A percentile compares a stretch with the other conserved stretches of the same genome.
Evolutionary conservation across 2,888 invertebrate species (phyloP).

Genomic region (Maniola hyperantus): DNA sequence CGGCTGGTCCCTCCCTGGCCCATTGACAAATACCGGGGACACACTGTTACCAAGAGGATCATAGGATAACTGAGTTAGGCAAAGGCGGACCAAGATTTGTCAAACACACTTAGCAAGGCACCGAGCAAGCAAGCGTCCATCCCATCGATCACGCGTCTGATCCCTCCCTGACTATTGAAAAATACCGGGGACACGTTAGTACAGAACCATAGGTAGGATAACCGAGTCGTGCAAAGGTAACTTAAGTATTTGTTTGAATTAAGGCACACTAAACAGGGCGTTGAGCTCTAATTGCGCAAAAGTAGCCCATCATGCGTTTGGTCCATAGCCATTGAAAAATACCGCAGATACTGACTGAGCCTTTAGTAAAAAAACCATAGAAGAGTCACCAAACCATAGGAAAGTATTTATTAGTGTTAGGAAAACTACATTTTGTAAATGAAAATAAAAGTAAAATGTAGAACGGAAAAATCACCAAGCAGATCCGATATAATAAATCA

Average conservation of each 20-base stretch:
- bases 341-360: too few relatives aligned
- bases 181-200: conserved; percentile 45
- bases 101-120: conserved; percentile 41
- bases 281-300: too few relatives aligned
- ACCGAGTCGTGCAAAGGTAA: conserved; percentile 36
- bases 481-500: too few relatives aligned
- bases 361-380: too few relatives aligned
- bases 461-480: too few relatives aligned
- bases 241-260: too few relatives aligned
- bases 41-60: conserved; percentile 19
- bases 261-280: too few relatives aligned
- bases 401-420: too few relatives aligned
- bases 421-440: too few relatives aligned
- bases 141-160: conserved; percentile 74
- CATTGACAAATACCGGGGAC: conserved; percentile 61
- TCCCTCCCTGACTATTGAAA: conserved; percentile 64
- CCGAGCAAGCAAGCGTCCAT: conserved; percentile 58
- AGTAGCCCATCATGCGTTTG: conserved; percentile 73
- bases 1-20: conserved; percentile 56
- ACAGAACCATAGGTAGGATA: conserved; percentile 26
- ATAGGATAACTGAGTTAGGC: conserved; percentile 39
- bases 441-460: too few relatives aligned
- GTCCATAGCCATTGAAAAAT: conserved; percentile 64
- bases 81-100: conserved; percentile 30
- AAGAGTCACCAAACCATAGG: too few relatives aligned